Base-by-base conservation (phyloP, 2,888 invertebrate genomes). In the Myopa testacea region DNA sequence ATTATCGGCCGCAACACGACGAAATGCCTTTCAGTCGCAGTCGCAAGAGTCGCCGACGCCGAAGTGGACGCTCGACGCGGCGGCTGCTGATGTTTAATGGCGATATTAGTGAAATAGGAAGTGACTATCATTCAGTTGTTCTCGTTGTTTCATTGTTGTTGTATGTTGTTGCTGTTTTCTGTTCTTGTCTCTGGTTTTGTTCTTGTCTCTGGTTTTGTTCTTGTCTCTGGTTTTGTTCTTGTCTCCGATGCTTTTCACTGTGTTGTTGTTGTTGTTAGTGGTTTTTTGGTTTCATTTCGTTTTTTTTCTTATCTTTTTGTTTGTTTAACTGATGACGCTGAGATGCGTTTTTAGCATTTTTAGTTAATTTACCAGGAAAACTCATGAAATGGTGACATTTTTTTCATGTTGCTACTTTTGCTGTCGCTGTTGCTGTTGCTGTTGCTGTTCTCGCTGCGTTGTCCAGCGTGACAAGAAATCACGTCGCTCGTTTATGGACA, bases 281-380 rank as follows among this genome's bases (percentile, higher is more conserved):
- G 19, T 26, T 10, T 7, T 62, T 26, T 62, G 19, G 26, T n/a
- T 62, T 8, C 26, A 10, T 62, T 12, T 58, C 19, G 5, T 58
- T 58, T 58, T 58, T 58, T 58, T 12, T n/a, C n/a, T n/a, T 58
- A 19, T 19, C 19, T 58, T 58, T 12, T 16, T 5, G 16, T 45
- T 45, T 45, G 45, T 45, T 6, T 10, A 45, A 3, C 45, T 10
- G 45, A 45, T 45, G 65, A 65, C 26, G 63, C 50, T 45, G n/a
- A 40, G 60, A 75, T 65, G 81, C 85, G 84, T 86, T 86, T 87
- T 87, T 81, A 87, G 82, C 84, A 86, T 87, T 87, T 87, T 87
- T 87, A 87, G 87, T 87, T 86, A 86, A 87, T 87, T 87, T 87
- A 85, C 84, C 84, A 84, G 81, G 88, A 87, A 87, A 87, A 83